phyloP scores from a whole-genome alignment of 2,113 vertebrate genomes.

The Ageneiosus marmoratus region DNA sequence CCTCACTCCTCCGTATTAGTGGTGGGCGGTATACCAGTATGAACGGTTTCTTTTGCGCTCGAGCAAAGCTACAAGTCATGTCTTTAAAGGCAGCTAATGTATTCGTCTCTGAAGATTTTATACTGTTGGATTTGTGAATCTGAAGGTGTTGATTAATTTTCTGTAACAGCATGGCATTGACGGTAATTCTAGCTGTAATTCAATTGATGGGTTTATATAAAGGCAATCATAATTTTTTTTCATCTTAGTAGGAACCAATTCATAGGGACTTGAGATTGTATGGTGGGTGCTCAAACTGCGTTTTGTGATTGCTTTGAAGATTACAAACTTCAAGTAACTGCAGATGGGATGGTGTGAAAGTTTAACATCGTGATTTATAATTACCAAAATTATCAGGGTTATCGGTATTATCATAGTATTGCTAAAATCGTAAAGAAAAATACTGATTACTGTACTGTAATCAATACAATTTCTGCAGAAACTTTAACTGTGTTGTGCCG shows the following conservation, averaged over 20 bases:
- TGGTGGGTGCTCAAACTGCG: no score
- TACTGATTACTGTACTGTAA: no score
- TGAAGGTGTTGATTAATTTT: background rate
- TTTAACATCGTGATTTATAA: no score
- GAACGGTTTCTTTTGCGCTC: background rate
- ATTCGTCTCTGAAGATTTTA: background rate
- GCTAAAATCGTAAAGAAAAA: no score
- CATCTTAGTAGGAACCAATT: background rate
- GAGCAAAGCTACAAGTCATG: background rate
- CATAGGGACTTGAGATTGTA: background rate
- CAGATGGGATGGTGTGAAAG: no score
- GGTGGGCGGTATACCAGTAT: conserved; percentile 19
- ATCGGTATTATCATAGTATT: no score
- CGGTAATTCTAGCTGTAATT: background rate
- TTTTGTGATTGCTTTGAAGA: background rate
- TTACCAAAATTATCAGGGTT: no score
- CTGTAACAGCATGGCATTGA: no score
- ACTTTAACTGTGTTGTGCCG: no score
- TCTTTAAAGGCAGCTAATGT: background rate
- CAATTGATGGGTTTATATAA: background rate
- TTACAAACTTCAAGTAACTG: background rate
- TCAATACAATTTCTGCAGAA: no score
- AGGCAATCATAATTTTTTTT: background rate
- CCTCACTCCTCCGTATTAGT: background rate
- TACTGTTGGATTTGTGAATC: background rate